These are phyloP conservation scores for Aphelinus atriplicis DNA, from an alignment of 1,140 invertebrate genomes.

Conservation along the genomic window DNA sequence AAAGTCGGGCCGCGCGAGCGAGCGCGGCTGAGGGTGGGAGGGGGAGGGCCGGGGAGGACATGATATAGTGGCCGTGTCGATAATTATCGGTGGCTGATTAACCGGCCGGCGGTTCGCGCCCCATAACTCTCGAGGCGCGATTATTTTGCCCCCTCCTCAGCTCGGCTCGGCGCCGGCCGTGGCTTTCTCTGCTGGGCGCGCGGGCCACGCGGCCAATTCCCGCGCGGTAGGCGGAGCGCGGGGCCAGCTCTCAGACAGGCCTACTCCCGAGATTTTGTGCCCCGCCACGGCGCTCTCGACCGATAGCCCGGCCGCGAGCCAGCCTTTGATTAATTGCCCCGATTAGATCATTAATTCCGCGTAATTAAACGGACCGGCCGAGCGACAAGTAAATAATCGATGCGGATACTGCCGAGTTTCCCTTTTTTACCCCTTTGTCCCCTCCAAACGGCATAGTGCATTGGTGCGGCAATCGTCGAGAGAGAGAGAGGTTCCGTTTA, in stretches of 20 bases:
- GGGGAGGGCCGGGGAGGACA: constrained; percentile 48
- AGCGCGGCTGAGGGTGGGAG: constrained; percentile 42
- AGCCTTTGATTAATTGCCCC: constrained; percentile 38
- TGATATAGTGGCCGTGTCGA: constrained; percentile 66
- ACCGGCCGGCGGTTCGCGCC: constrained; percentile 66
- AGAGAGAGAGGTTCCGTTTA: too few relatives aligned
- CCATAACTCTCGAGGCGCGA: constrained; percentile 65
- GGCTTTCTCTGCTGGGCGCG: constrained; percentile 52
- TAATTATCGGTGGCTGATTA: constrained; percentile 69
- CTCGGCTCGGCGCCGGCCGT: not conserved
- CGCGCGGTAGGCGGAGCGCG: constrained; percentile 37
- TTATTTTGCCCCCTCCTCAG: constrained; percentile 60
- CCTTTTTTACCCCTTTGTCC: too few relatives aligned
- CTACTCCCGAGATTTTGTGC: too few relatives aligned
- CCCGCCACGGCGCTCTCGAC: not conserved
- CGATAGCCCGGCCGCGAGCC: not conserved
- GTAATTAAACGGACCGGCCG: constrained; percentile 33
- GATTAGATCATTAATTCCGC: constrained; percentile 42
- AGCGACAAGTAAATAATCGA: constrained; percentile 23
- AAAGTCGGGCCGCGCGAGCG: constrained; percentile 45
- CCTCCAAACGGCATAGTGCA: too few relatives aligned
- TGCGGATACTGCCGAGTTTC: too few relatives aligned
- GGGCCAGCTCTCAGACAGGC: not conserved
- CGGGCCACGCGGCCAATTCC: constrained; percentile 52
- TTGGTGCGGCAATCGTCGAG: too few relatives aligned